Conservation (phyloP, 2,113 vertebrate genomes). For the Ariopsis seemanni region DNA sequence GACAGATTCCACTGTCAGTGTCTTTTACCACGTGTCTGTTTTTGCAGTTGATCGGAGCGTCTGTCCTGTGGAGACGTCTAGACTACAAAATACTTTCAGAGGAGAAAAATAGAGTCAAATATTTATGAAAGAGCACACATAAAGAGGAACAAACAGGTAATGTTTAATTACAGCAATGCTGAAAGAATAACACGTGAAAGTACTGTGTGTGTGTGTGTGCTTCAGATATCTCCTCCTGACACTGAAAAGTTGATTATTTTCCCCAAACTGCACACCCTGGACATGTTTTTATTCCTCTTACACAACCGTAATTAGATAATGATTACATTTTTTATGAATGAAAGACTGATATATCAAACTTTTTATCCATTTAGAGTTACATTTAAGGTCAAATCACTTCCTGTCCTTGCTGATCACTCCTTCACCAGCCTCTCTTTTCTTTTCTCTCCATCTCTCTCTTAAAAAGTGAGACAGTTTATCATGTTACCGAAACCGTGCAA, state of each 20-base stretch:
- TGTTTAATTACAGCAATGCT: neutral
- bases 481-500: too few species aligned
- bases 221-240: neutral
- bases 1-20: neutral
- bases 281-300: neutral
- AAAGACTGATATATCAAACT: neutral
- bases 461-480: neutral
- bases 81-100: neutral
- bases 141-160: neutral
- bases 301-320: neutral
- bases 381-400: neutral
- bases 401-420: neutral
- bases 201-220: neutral
- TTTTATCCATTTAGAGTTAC: neutral
- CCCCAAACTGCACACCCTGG: neutral
- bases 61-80: constrained; percentile 31
- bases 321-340: neutral
- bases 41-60: neutral
- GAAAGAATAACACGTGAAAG: too few species aligned
- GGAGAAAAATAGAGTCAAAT: constrained; percentile 3
- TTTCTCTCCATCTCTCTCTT: neutral
- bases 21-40: constrained; percentile 11
- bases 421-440: neutral
- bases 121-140: neutral
- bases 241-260: neutral